Evolutionary conservation across 2,113 vertebrate genomes (phyloP), one percentile per base, ranked within the genome.

Genomic region (Lichenostomus cassidix): DNA sequence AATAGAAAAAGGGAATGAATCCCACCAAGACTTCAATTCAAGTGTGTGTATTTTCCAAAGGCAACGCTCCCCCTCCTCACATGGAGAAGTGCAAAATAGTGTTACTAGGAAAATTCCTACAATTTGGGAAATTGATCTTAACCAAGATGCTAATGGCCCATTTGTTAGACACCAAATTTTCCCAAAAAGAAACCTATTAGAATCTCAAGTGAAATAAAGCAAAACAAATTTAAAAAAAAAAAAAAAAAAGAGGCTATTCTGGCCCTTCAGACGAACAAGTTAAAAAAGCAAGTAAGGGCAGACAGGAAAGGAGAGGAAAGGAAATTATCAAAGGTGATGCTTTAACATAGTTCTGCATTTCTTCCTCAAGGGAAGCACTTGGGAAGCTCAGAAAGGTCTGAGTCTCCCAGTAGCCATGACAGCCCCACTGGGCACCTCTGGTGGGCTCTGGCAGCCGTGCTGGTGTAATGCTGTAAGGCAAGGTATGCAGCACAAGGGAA

Each of bases 321-420:
- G 2, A 70, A 58, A 64, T 53, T 12, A 49, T 33, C 49, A 23
- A 56, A 6, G 27, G 9, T 2, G 1, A 64, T 41, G 8, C 11
- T 86, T 56, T 37, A n/a, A 60, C 11, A 49, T 1, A 46, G 16
- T 9, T 76, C 46, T 73, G 23, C 12, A 14, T 92, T 83, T 91
- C 37, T 73, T 60, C 56, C 42, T 87, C 3, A 0, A 68, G 28
- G 20, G 12, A 76, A 84, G 52, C 0, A 1, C 22, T n/a, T 73
- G n/a, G 41, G 69, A 83, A 78, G 13, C 11, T 82, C 56, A 37
- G 44, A 41, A 68, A 80, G 21, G 19, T 84, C 65, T 71, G 46
- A 49, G 44, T 15, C 22, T 52, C 22, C 35, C 4, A 11, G n/a
- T 1, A 2, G 2, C 35, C 47, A 23, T 1, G 0, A 4, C 44